Evolutionary conservation across 2,113 vertebrate species (phyloP).

Genomic region (Prionailurus bengalensis): DNA sequence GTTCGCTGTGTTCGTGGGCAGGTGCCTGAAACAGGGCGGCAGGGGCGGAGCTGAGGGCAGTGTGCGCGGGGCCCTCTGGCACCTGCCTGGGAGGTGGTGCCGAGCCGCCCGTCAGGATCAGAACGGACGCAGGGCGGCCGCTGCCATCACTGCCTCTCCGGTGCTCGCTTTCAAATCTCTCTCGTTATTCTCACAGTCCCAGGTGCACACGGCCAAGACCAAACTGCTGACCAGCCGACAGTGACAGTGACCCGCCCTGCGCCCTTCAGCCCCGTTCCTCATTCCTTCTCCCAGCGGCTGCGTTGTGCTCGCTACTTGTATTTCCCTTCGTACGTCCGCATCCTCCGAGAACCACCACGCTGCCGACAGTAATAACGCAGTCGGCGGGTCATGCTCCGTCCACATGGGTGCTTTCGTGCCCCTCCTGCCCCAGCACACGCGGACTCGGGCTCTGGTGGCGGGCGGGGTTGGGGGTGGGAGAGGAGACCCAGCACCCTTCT

Average conservation of each 20-base stretch:
- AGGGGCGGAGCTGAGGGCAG: too few relatives aligned
- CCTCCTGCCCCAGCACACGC: too few relatives aligned
- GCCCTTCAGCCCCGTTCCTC: rapidly evolving
- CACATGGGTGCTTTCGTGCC: rapidly evolving
- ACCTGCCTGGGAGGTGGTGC: rapidly evolving
- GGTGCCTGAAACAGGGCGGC: not conserved
- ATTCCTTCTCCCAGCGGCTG: too few relatives aligned
- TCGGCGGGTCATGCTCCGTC: rapidly evolving
- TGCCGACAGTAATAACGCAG: rapidly evolving
- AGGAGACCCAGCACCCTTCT: rapidly evolving
- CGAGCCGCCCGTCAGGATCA: not conserved
- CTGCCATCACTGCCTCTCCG: rapidly evolving
- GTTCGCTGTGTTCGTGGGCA: rapidly evolving
- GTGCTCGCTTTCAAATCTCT: not conserved
- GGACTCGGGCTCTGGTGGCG: rapidly evolving
- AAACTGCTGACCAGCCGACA: rapidly evolving
- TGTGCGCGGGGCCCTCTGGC: rapidly evolving
- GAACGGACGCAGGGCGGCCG: not conserved
- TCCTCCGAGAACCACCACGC: not conserved
- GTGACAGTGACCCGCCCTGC: not conserved
- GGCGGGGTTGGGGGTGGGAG: rapidly evolving
- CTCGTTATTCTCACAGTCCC: not conserved
- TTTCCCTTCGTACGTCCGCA: not conserved
- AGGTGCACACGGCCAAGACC: rapidly evolving
- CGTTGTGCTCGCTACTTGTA: rapidly evolving